Conservation (phyloP, 2,797 vertebrate species). For the Parauchenoglanis punctatus region DNA sequence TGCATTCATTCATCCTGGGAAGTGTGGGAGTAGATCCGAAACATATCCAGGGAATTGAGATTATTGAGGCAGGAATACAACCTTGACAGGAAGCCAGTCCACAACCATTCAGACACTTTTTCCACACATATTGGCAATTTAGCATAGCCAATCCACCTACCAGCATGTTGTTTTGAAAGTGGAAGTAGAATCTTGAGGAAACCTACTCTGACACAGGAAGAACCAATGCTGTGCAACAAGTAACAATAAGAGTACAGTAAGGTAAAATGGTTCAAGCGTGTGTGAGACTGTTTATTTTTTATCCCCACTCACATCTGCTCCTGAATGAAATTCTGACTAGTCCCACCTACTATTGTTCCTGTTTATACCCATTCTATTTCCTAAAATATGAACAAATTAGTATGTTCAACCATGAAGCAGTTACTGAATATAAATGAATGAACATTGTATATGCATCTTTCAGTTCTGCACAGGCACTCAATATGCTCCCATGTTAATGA, state of each 20-base stretch:
- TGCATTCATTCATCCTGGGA: neutral
- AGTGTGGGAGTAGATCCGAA: neutral
- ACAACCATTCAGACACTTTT: neutral
- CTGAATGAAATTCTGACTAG: neutral
- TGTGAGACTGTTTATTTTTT: neutral
- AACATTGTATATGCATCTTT: neutral
- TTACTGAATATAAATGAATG: neutral
- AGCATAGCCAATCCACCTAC: neutral
- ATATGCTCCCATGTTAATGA: neutral
- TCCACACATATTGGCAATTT: neutral
- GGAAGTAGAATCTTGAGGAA: neutral
- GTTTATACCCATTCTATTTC: neutral
- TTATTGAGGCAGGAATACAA: neutral
- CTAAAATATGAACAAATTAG: neutral
- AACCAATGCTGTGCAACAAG: neutral
- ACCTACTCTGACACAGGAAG: neutral
- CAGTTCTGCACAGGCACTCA: neutral
- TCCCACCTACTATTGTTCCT: neutral
- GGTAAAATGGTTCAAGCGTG: neutral
- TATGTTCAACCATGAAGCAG: neutral
- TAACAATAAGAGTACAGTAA: neutral
- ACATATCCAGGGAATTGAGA: neutral
- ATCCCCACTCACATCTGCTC: neutral
- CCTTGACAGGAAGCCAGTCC: neutral
- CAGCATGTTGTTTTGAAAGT: neutral